phyloP scores from a whole-genome alignment of 1,140 invertebrate genomes.

The Paralvinella palmiformis region DNA sequence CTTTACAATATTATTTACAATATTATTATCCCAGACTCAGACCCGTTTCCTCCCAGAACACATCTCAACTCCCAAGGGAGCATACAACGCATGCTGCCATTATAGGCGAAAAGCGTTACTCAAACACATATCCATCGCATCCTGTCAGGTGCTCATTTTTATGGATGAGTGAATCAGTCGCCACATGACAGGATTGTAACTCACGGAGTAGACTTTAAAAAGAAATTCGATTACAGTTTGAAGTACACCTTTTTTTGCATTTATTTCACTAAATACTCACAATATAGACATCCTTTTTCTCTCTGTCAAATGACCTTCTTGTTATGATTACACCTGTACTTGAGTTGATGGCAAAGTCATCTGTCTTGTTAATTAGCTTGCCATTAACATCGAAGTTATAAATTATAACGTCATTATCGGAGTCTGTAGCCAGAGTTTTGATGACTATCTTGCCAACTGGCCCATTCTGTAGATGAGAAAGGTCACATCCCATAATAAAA shows the following conservation, averaged over 20 bases:
- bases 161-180: not conserved
- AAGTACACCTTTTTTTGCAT: not conserved
- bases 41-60: too few relatives aligned
- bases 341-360: conserved; percentile 75
- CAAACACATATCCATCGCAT: not conserved
- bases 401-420: conserved; percentile 32
- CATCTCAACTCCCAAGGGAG: too few relatives aligned
- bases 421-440: conserved; percentile 29
- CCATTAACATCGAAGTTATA: conserved; percentile 33
- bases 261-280: conserved; percentile 8
- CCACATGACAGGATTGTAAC: not conserved
- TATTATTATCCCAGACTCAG: too few relatives aligned
- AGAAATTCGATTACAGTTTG: not conserved
- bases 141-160: not conserved
- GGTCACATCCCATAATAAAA: not conserved
- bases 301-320: conserved; percentile 74
- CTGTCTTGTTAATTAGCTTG: conserved; percentile 60
- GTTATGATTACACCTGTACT: conserved; percentile 75
- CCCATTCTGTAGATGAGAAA: not conserved
- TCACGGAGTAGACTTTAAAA: not conserved
- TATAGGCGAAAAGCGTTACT: too few relatives aligned
- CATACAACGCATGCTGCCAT: too few relatives aligned
- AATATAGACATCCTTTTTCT: conserved; percentile 59
- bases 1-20: too few relatives aligned
- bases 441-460: not conserved